Base-by-base conservation (phyloP, 2,888 invertebrate species). In the Drosophila prolongata region DNA sequence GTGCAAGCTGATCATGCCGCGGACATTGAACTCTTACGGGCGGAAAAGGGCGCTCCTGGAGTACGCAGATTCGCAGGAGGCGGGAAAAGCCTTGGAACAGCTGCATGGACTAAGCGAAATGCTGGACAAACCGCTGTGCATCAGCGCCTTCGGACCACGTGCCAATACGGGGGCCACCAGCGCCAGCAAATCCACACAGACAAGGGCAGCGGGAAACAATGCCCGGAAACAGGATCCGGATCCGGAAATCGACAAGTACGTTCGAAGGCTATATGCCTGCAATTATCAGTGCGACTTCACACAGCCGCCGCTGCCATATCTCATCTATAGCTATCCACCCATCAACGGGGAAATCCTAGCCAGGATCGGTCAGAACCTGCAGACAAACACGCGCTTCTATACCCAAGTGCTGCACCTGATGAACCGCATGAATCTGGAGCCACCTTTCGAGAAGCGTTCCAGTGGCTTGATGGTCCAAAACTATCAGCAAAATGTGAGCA, bases 351-450 rank as follows among this genome's bases (percentile, higher is more conserved):
- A 94, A 58, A 96, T 95, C 46, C 93, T 97, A 46, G 94, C 95
- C 59, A 97, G 97, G 89, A 97, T 98, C 70, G 94, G 95, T 5
- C 94, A 95, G 91, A 94, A 95, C 30, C 92, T 98, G 62, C 94
- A 95, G 60, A 94, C 94, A 14, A 95, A 97, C 79, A 96, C 96
- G 58, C 95, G 95, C 82, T 96, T 98, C 91, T 98, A 98, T 90
- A 95, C 94, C 1, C 95, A 96, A 94, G 95, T 96, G 10, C 90
- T 98, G 50, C 98, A 98, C 93, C 93, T 98, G 57, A 98, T 98
- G 98, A 98, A 98, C 91, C 96, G 96, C 92, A 97, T 98, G 97
- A 96, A 96, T 91, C 92, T 98, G 53, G 95, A 96, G 16, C 94
- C 95, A 46, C 98, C 98, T 0, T 98, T 98, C 92, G 94, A 93